These are phyloP conservation scores for Ammodytes dubius DNA, from an alignment of 2,113 vertebrate genomes.

Conservation along the genomic window DNA sequence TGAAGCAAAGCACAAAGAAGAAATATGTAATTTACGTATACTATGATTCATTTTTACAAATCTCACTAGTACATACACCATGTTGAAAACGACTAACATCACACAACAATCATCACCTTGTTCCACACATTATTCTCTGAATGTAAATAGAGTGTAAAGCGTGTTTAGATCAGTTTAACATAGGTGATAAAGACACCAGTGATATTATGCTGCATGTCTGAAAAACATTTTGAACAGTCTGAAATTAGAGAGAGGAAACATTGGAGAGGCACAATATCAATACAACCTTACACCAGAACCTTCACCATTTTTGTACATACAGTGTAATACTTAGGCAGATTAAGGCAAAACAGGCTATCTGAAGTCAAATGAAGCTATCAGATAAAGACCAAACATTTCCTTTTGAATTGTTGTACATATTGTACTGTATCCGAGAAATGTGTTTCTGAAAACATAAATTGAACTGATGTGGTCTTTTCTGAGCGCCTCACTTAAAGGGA, in stretches of 20 bases:
- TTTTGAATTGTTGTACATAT: constrained; percentile 16
- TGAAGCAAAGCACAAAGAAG: constrained; percentile 41
- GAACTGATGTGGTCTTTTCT: constrained; percentile 16
- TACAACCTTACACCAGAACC: constrained; percentile 39
- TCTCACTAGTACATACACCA: constrained; percentile 49
- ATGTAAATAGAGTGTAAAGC: constrained; percentile 43
- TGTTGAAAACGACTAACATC: constrained; percentile 29
- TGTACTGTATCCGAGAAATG: not conserved
- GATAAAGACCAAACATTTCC: constrained; percentile 12
- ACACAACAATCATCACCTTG: constrained; percentile 62
- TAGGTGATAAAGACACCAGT: constrained; percentile 35
- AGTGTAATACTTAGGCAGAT: constrained; percentile 61
- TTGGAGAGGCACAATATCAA: constrained; percentile 78
- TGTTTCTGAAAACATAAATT: not conserved
- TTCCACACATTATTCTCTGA: constrained; percentile 50
- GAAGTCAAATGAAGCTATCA: constrained; percentile 45
- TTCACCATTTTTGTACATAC: constrained; percentile 64
- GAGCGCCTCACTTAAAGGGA: constrained; percentile 16
- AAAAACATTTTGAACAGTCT: constrained; percentile 63
- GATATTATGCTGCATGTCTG: constrained; percentile 36
- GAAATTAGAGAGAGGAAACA: constrained; percentile 54
- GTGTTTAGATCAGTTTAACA: constrained; percentile 29
- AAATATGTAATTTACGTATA: constrained; percentile 18
- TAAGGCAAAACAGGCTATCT: constrained; percentile 77
- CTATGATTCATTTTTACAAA: constrained; percentile 50